Conservation (phyloP, 2,888 invertebrate species). For the Platypus cylindrus region DNA sequence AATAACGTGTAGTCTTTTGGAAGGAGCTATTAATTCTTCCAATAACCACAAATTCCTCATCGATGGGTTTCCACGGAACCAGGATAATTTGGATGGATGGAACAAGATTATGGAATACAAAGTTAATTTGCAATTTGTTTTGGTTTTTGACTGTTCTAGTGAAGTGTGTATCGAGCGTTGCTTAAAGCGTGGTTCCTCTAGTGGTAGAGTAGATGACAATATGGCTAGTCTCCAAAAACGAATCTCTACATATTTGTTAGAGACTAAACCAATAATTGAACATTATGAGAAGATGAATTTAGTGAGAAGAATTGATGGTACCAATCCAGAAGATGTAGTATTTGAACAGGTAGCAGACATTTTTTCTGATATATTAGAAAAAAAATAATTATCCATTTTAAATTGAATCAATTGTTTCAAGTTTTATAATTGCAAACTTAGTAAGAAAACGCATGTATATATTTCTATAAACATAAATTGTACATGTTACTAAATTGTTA, state of each 20-base stretch:
- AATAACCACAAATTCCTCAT: slow-evolving; percentile 71
- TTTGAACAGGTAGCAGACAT: slow-evolving; percentile 31
- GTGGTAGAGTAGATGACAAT: slow-evolving; percentile 92
- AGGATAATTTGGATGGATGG: slow-evolving; percentile 96
- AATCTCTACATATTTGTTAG: slow-evolving; percentile 70
- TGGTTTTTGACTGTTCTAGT: slow-evolving; percentile 79
- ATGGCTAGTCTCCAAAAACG: slow-evolving; percentile 74
- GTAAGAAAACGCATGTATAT: no score
- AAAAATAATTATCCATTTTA: no score
- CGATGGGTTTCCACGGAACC: slow-evolving; percentile 97
- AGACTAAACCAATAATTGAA: slow-evolving; percentile 83
- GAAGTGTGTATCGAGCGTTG: slow-evolving; percentile 73
- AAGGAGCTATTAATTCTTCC: slow-evolving; percentile 62
- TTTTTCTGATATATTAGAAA: no score
- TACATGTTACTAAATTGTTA: no score
- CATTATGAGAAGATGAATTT: slow-evolving; percentile 59
- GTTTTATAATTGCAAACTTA: no score
- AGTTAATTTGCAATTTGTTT: slow-evolving; percentile 69
- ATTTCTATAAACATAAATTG: no score
- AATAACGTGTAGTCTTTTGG: slow-evolving; percentile 91
- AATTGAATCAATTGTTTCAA: no score
- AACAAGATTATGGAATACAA: slow-evolving; percentile 69
- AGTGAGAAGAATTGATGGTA: slow-evolving; percentile 66
- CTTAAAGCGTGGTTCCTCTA: slow-evolving; percentile 75
- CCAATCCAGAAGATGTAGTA: slow-evolving; percentile 52